These are phyloP conservation scores for Semnopithecus entellus DNA, from an alignment of 2,113 vertebrate species.

Conservation along the genomic window DNA sequence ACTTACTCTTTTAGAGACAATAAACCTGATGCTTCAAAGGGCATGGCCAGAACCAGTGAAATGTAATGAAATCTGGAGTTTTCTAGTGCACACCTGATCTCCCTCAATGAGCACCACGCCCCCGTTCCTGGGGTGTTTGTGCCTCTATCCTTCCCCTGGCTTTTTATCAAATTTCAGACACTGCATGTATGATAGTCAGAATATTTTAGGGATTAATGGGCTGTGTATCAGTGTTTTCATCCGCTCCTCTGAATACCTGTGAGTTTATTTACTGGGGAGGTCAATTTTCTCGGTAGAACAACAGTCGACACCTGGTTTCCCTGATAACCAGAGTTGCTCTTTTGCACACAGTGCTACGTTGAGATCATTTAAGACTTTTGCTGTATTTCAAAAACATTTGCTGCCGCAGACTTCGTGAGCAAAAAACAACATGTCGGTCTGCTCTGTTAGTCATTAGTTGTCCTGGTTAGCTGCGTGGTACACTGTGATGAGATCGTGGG, in stretches of 20 bases:
- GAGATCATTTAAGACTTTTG: constrained; percentile 53
- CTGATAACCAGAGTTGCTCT: constrained; percentile 18
- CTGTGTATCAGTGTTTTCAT: constrained; percentile 36
- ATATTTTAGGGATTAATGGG: constrained; percentile 49
- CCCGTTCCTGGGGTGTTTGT: neutral
- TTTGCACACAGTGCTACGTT: neutral
- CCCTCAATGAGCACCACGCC: neutral
- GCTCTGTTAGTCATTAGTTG: neutral
- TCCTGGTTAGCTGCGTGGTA: constrained; percentile 28
- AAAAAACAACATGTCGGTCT: neutral
- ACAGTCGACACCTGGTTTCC: neutral
- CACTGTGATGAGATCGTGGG: neutral
- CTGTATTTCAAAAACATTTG: constrained; percentile 51
- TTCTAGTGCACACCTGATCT: neutral
- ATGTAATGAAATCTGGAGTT: neutral
- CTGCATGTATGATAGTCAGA: constrained; percentile 37
- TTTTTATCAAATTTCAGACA: constrained; percentile 53
- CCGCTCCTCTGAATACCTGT: neutral
- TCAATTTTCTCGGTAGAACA: constrained; percentile 54
- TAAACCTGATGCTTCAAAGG: constrained; percentile 59
- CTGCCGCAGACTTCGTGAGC: constrained; percentile 63
- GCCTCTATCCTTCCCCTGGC: neutral
- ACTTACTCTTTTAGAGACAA: constrained; percentile 48
- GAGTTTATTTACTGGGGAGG: constrained; percentile 40
- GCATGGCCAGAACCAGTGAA: neutral